A percentile compares a stretch with the other conserved stretches of the same genome.
phyloP scores from a whole-genome alignment of 2,888 invertebrate genomes.

The Acronicta leporina region DNA sequence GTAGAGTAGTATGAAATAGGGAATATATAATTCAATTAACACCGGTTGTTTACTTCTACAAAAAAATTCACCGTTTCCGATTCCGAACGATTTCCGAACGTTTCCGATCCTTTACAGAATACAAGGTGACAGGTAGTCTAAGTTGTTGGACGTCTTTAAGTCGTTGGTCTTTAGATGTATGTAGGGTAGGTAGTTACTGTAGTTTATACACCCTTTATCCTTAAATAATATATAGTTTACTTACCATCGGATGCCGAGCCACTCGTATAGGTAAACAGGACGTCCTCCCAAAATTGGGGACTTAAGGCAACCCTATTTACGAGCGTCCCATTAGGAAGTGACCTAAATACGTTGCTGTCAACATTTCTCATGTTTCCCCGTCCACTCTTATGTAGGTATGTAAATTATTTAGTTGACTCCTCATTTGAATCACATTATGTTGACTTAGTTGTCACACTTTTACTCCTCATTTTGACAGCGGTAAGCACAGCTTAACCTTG shows the following conservation, averaged over 20 bases:
- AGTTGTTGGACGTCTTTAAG: no score
- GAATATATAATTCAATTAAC: conserved; percentile 55
- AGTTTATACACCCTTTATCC: not conserved
- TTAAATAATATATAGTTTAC: conserved; percentile 31
- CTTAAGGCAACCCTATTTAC: conserved; percentile 65
- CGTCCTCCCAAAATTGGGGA: conserved; percentile 62
- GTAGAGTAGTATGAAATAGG: conserved; percentile 9
- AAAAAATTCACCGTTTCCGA: no score
- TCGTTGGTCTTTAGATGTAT: no score
- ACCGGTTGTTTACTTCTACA: conserved; percentile 43
- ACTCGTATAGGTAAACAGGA: conserved; percentile 61
- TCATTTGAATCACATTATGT: conserved; percentile 40
- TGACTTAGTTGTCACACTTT: conserved; percentile 11
- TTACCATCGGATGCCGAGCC: conserved; percentile 36
- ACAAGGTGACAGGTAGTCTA: no score
- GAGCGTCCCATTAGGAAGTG: conserved; percentile 67
- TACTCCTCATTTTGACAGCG: no score
- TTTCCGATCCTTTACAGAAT: no score
- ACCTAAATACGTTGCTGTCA: conserved; percentile 70
- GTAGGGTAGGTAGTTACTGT: not conserved
- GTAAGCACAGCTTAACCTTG: no score
- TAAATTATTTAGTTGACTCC: no score
- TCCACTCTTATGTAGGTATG: conserved; percentile 56
- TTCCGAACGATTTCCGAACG: no score
- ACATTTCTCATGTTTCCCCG: conserved; percentile 63